Conservation (phyloP, 2,113 vertebrate species). For the Reinhardtius hippoglossoides region DNA sequence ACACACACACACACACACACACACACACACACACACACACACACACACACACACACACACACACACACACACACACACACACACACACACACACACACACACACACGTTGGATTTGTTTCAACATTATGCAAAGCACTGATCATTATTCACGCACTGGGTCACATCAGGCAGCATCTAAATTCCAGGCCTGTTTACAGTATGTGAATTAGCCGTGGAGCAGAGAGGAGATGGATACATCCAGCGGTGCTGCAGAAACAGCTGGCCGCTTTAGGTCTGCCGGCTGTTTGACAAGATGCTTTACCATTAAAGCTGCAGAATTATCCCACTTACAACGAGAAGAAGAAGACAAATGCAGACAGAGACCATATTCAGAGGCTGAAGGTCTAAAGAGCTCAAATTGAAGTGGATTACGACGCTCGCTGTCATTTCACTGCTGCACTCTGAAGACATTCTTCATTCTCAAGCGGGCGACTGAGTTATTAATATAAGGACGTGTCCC, state of each 20-base stretch:
- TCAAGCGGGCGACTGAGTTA: constrained; percentile 33
- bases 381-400: constrained; percentile 40
- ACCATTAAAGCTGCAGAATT: background rate
- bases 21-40: background rate
- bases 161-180: constrained; percentile 23
- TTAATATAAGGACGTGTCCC: constrained; percentile 35
- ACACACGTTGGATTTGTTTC: constrained; percentile 21
- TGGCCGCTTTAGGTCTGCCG: background rate
- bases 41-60: background rate
- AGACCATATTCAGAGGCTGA: constrained; percentile 12
- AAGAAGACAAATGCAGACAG: background rate
- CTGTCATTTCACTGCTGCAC: constrained; percentile 31
- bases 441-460: constrained; percentile 44
- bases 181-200: constrained; percentile 34
- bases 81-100: background rate
- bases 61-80: background rate
- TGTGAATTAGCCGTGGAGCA: constrained; percentile 26
- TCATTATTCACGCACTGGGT: constrained; percentile 34
- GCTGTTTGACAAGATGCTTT: constrained; percentile 20
- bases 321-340: background rate
- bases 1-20: background rate
- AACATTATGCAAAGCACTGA: constrained; percentile 41
- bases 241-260: constrained; percentile 37
- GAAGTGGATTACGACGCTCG: constrained; percentile 32
- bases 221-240: constrained; percentile 11